Evolutionary conservation across 1,140 invertebrate genomes (phyloP).

Genomic region (Nymphalis io): DNA sequence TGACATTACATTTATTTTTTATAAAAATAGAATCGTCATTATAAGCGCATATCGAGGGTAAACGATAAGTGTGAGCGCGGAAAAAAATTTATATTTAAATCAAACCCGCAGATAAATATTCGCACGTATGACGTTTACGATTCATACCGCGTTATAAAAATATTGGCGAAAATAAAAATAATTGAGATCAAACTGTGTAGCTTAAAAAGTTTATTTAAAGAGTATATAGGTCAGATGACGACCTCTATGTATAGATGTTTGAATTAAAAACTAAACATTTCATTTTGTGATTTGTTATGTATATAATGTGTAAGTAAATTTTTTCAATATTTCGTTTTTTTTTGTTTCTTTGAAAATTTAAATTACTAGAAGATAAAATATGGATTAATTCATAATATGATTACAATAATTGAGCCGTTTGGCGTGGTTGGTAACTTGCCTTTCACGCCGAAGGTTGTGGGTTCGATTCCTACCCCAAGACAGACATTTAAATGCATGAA

Average conservation of each 20-base stretch:
- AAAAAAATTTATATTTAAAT: not conserved
- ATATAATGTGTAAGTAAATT: no score
- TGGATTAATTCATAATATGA: no score
- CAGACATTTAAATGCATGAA: no score
- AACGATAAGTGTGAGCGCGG: not conserved
- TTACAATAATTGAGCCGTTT: no score
- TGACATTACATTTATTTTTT: not conserved
- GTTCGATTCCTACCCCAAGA: no score
- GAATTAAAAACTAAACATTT: constrained; percentile 12
- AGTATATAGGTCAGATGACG: constrained; percentile 28
- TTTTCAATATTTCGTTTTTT: no score
- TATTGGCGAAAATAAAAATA: constrained; percentile 37
- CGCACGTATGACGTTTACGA: constrained; percentile 34
- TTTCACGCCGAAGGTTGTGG: no score
- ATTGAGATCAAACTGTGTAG: constrained; percentile 27
- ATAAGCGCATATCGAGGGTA: not conserved
- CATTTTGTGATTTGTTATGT: not conserved
- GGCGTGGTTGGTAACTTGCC: no score
- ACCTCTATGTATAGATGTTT: constrained; percentile 23
- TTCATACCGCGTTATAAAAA: constrained; percentile 30
- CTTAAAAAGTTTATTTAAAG: constrained; percentile 33
- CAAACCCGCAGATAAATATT: constrained; percentile 24
- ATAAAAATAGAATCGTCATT: not conserved
- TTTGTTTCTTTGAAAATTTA: no score
- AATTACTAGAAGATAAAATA: no score